phyloP scores from a whole-genome alignment of 2,888 invertebrate genomes.

The Lepas anatifera region DNA sequence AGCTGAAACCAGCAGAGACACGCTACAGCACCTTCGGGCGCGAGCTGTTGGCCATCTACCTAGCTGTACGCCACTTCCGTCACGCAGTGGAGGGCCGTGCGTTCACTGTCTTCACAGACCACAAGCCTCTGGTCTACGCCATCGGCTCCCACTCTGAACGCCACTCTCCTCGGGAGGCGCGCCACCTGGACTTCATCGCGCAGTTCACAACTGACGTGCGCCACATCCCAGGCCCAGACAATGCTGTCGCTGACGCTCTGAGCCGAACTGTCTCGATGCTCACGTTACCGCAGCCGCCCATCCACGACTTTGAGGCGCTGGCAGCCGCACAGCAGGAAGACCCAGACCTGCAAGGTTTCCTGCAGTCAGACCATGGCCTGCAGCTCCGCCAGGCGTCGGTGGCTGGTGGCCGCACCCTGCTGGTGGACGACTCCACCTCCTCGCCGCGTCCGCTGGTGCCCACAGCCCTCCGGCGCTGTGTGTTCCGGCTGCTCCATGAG shows the following conservation, averaged over 20 bases:
- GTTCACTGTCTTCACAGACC: neutral
- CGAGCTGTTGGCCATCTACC: constrained; percentile 33
- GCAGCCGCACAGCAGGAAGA: neutral
- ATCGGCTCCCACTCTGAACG: neutral
- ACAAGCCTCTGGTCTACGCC: neutral
- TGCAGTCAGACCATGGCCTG: neutral
- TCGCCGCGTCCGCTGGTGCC: neutral
- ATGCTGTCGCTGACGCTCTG: neutral
- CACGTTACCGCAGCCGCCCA: neutral
- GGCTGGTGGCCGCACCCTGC: neutral
- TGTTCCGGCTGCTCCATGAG: constrained; percentile 10
- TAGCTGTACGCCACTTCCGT: constrained; percentile 28
- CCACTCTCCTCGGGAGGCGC: neutral
- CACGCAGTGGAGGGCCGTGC: neutral
- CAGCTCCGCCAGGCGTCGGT: neutral
- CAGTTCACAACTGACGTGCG: neutral
- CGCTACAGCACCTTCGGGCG: no score
- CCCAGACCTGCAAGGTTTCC: neutral
- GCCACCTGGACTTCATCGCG: neutral
- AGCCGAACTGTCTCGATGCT: neutral
- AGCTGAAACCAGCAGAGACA: constrained; percentile 12
- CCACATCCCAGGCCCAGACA: neutral
- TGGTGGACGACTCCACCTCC: neutral
- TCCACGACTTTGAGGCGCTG: neutral
- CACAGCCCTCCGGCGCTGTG: neutral